Conservation (phyloP, 2,888 invertebrate genomes). For the Mimumesa dahlbomi region DNA sequence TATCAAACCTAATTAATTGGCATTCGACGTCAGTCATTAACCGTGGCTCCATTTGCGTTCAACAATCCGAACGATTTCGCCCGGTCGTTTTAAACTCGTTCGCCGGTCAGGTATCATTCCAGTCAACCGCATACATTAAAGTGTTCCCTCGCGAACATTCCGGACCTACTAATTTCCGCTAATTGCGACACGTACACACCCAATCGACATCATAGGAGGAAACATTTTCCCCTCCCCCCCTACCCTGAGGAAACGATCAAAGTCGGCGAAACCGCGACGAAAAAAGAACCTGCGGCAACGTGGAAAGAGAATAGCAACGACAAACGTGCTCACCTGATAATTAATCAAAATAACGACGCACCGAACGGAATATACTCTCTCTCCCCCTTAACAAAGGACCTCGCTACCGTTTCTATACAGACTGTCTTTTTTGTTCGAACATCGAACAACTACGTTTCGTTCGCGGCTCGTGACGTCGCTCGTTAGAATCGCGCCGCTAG, state of each 20-base stretch:
- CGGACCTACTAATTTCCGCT: conserved; percentile 39
- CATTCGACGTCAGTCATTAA: neutral
- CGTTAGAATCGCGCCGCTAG: conserved; percentile 34
- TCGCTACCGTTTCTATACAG: neutral
- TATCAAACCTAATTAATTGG: conserved; percentile 24
- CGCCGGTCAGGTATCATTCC: too few relatives aligned
- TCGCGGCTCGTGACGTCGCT: conserved; percentile 6
- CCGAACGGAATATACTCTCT: conserved; percentile 4
- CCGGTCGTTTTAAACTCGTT: too few relatives aligned
- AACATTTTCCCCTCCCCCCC: conserved; percentile 24
- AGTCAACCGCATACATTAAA: too few relatives aligned
- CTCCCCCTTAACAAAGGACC: neutral
- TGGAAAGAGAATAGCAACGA: neutral
- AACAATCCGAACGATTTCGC: too few relatives aligned
- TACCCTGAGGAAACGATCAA: conserved; percentile 41
- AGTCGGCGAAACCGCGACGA: conserved; percentile 32
- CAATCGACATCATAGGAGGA: conserved; percentile 10
- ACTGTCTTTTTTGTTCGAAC: conserved; percentile 6
- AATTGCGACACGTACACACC: conserved; percentile 27
- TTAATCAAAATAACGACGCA: conserved; percentile 62
- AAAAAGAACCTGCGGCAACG: neutral
- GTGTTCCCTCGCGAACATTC: too few relatives aligned
- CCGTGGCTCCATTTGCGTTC: too few relatives aligned
- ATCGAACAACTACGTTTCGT: neutral
- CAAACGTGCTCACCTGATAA: conserved; percentile 50